Evolutionary conservation across 2,888 invertebrate genomes (phyloP), one percentile per base, ranked within the genome.

Genomic region (Sesamia inferens): DNA sequence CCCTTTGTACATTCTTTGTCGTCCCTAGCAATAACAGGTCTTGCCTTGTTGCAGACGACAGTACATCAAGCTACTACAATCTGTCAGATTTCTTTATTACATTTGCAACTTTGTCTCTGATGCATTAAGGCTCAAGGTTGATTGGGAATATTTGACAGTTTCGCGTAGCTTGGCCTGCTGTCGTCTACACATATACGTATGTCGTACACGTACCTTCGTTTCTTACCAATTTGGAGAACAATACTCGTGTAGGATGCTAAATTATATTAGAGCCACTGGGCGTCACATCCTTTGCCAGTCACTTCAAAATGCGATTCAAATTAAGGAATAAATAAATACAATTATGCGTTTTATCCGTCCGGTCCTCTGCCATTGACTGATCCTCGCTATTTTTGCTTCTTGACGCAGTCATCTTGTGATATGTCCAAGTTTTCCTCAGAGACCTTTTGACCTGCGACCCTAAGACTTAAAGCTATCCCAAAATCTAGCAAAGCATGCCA

Each of bases 161-260:
- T 31, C 31, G 31, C 2, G 31, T 31, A 31, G 3, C 31, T 31
- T 31, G 3, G 31, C 31, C 31, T 31, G 31, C 31, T 31, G 31
- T 31, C 31, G 31, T 31, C 31, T 31, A 31, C 31, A 3, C 3
- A 31, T 31, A 31, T 31, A 31, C 31, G 31, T 31, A 31, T 31
- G 31, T 31, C 31, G 31, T 54, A 44, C 51, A 54, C 6, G 68
- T 58, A 63, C 64, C 74, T 68, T 62, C 24, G 58, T 48, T 62
- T 79, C 77, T 47, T 83, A 66, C 72, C 57, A 54, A 82, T 83
- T 74, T 79, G 71, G 74, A 83, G 85, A 76, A 87, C 86, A 87
- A 86, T 86, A 73, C 69, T 68, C 13, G 74, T 63, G 82, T 85
- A 79, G 81, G 82, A 81, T 57, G 79, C 71, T 72, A 66, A 78